Conservation (phyloP, 2,113 vertebrate genomes). For the Trogon melanurus region DNA sequence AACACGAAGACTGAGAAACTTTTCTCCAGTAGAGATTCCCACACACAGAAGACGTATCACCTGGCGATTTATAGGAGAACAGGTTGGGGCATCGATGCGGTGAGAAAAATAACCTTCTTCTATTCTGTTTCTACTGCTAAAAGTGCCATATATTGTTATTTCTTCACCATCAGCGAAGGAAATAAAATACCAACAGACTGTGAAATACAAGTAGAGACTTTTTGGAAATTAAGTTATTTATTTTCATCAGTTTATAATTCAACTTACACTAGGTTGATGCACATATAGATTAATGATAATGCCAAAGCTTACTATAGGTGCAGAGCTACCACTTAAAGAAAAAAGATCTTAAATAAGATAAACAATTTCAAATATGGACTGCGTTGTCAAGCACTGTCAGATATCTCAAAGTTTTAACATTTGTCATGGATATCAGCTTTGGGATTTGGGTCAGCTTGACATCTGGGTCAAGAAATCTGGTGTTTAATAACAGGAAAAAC, state of each 20-base stretch:
- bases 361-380: not conserved
- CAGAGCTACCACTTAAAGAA: not conserved
- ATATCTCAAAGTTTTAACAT: not conserved
- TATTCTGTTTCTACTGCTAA: not conserved
- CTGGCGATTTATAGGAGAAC: not conserved
- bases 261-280: not conserved
- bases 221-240: not conserved
- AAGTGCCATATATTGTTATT: not conserved
- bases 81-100: not conserved
- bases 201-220: not conserved
- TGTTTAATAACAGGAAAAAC: not conserved
- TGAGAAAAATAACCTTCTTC: not conserved
- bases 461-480: not conserved
- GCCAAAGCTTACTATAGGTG: not conserved
- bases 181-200: not conserved
- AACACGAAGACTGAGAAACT: not conserved
- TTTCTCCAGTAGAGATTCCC: not conserved
- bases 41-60: not conserved
- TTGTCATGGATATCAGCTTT: not conserved
- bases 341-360: not conserved
- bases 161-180: not conserved
- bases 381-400: not conserved
- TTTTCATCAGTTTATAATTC: not conserved
- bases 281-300: not conserved
- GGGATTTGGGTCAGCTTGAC: not conserved